A percentile compares a stretch with the other conserved stretches of the same genome.
These are phyloP conservation scores for Dryocosmus kuriphilus DNA, from an alignment of 2,888 invertebrate species.

Conservation along the genomic window DNA sequence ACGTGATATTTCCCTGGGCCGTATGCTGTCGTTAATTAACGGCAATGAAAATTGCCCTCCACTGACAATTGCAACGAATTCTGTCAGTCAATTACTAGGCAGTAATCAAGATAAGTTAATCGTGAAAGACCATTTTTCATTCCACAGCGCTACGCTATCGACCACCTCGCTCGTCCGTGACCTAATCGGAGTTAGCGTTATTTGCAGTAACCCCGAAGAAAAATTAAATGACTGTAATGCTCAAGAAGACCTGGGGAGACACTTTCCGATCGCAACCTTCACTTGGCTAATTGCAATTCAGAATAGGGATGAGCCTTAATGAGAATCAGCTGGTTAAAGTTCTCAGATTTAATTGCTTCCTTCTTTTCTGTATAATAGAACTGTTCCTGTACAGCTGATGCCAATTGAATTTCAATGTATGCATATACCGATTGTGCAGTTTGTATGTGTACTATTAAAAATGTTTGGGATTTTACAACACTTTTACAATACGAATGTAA, in stretches of 20 bases:
- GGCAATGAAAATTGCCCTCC: constrained; percentile 38
- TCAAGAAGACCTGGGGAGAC: constrained; percentile 7
- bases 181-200: constrained; percentile 53
- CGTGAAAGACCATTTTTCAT: constrained; percentile 38
- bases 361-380: background rate
- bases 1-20: constrained; percentile 5
- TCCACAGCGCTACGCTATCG: constrained; percentile 43
- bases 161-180: constrained; percentile 55
- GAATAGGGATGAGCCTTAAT: constrained; percentile 13
- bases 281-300: background rate
- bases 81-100: constrained; percentile 38
- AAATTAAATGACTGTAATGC: constrained; percentile 20
- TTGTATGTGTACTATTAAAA: no score
- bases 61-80: constrained; percentile 35
- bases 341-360: background rate
- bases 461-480: no score
- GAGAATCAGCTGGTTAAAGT: background rate
- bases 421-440: background rate
- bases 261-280: constrained; percentile 31
- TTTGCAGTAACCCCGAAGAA: constrained; percentile 34
- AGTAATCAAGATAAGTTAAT: constrained; percentile 40
- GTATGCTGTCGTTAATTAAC: constrained; percentile 19
- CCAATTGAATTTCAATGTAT: no score
- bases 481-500: no score
- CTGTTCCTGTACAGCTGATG: background rate